These are phyloP conservation scores for Typhlichthys subterraneus DNA, from an alignment of 2,797 vertebrate species.

Conservation along the genomic window DNA sequence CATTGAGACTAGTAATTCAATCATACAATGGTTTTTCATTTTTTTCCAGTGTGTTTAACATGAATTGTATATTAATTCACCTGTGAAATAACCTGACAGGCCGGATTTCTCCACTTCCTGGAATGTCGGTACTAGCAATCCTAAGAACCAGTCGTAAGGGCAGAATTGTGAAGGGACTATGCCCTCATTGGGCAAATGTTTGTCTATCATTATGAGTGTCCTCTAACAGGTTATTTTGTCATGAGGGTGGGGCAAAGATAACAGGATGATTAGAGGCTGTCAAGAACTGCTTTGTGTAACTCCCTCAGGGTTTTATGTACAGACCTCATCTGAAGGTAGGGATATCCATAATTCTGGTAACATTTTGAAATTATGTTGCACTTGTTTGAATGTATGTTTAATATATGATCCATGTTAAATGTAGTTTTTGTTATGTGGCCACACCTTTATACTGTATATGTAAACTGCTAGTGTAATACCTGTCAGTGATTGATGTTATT, in stretches of 20 bases:
- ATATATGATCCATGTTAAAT: no score
- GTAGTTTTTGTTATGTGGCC: no score
- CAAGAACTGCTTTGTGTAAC: constrained; percentile 1
- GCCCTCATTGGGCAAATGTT: constrained; percentile 39
- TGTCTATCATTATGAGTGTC: constrained; percentile 13
- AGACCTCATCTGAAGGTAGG: no score
- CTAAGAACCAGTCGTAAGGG: not conserved
- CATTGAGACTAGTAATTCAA: no score
- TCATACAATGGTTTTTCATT: not conserved
- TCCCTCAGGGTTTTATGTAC: constrained; percentile 4
- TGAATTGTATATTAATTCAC: not conserved
- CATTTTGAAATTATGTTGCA: no score
- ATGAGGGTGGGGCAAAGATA: constrained; percentile 27
- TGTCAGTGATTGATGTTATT: no score
- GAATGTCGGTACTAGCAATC: constrained; percentile 12
- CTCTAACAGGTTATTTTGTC: constrained; percentile 17
- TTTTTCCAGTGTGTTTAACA: not conserved
- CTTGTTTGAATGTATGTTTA: no score
- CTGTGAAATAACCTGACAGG: constrained; percentile 36
- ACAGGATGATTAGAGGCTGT: constrained; percentile 20
- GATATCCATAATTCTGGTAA: no score
- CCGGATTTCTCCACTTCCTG: constrained; percentile 34
- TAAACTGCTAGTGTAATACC: no score
- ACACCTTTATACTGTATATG: no score
- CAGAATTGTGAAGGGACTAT: not conserved